A percentile compares a stretch with the other conserved stretches of the same genome.
These are phyloP conservation scores for Strigops habroptila DNA, from an alignment of 2,113 vertebrate genomes.

Conservation along the genomic window DNA sequence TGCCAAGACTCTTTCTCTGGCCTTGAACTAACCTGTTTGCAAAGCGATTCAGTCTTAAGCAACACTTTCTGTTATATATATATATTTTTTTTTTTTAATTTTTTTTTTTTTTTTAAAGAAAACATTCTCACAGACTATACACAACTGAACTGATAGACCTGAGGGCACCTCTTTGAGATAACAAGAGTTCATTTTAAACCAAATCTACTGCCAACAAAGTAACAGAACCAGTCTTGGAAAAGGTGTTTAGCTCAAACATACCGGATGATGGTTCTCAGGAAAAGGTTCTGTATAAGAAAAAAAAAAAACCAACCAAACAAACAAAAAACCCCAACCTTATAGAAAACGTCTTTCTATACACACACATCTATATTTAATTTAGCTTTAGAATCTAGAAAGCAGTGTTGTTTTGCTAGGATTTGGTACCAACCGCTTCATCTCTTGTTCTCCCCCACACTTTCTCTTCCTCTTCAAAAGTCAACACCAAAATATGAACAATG, in stretches of 20 bases:
- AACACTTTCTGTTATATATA: background rate
- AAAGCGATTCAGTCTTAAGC: background rate
- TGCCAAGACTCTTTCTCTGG: background rate
- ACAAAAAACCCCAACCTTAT: background rate
- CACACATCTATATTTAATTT: rapidly evolving
- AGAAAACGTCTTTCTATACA: background rate
- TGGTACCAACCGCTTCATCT: background rate
- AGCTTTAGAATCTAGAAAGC: background rate
- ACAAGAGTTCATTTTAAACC: background rate
- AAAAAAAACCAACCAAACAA: background rate
- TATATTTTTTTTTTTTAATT: background rate
- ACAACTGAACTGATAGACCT: background rate
- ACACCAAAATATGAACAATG: background rate
- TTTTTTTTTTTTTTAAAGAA: background rate
- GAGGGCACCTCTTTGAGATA: background rate
- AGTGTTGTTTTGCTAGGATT: background rate
- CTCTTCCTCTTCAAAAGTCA: background rate
- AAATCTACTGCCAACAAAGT: background rate
- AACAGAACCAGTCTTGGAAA: background rate
- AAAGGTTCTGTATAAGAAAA: background rate
- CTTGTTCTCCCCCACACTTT: rapidly evolving
- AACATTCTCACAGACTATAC: background rate
- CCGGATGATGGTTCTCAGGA: background rate
- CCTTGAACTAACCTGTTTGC: background rate
- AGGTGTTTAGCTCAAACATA: background rate